Percentiles rank a stretch among this genome's conserved stretches.
Conservation (phyloP, 2,888 invertebrate genomes). For the Drosophila nigricruria region DNA sequence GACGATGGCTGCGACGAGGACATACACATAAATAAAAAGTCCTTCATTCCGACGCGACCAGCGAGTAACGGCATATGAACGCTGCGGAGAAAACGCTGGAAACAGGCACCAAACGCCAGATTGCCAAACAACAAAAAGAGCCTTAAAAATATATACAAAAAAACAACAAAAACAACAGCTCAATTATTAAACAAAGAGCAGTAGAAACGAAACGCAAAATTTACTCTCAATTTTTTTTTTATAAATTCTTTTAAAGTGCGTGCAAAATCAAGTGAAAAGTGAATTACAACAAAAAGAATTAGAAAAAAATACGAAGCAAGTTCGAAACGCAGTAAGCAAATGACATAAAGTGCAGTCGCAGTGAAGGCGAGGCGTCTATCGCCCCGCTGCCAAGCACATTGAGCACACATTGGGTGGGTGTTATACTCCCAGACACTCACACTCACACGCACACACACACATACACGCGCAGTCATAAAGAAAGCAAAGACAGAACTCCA, state of each 20-base stretch:
- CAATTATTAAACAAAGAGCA: constrained; percentile 26
- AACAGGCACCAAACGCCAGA: constrained; percentile 61
- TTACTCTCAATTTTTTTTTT: constrained; percentile 48
- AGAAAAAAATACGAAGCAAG: constrained; percentile 15
- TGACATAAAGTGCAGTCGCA: constrained; percentile 62
- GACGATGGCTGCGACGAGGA: constrained; percentile 70
- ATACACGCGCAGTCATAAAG: neutral
- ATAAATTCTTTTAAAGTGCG: constrained; percentile 67
- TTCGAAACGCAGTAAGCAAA: constrained; percentile 47
- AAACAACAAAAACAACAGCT: constrained; percentile 23
- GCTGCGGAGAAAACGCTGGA: constrained; percentile 70
- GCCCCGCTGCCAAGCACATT: constrained; percentile 4
- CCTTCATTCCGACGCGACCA: constrained; percentile 85
- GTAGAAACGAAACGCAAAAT: neutral
- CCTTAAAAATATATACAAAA: constrained; percentile 12
- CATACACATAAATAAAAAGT: constrained; percentile 85
- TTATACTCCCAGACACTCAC: constrained; percentile 12
- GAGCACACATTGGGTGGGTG: constrained; percentile 33
- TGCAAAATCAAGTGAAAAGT: constrained; percentile 32
- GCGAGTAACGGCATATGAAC: constrained; percentile 83
- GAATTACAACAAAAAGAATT: constrained; percentile 5
- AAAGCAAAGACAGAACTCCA: constrained; percentile 11
- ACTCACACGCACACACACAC: constrained; percentile 8
- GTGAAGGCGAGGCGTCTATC: constrained; percentile 62
- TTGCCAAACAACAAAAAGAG: constrained; percentile 48